These are phyloP conservation scores for Xestia xanthographa DNA, from an alignment of 2,888 invertebrate genomes.

Conservation along the genomic window DNA sequence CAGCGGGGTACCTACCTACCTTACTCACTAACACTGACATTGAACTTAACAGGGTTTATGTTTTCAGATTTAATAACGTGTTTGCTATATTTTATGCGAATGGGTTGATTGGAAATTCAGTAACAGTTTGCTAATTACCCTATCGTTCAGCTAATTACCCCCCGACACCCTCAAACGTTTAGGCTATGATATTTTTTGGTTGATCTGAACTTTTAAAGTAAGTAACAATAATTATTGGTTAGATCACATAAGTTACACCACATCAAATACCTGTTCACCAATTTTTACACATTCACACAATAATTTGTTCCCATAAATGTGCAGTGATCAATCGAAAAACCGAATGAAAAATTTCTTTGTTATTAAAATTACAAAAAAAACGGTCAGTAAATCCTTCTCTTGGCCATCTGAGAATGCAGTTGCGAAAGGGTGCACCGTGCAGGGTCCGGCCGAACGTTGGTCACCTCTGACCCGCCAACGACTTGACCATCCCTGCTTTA, in stretches of 20 bases:
- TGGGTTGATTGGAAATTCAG: neutral
- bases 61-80: slow-evolving; percentile 21
- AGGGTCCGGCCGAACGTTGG: slow-evolving; percentile 78
- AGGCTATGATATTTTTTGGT: neutral
- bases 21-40: slow-evolving; percentile 72
- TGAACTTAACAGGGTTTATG: slow-evolving; percentile 75
- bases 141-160: neutral
- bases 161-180: neutral
- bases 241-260: neutral
- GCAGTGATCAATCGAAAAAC: slow-evolving; percentile 46
- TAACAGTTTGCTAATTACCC: neutral
- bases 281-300: slow-evolving; percentile 4
- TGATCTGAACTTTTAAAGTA: neutral
- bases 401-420: slow-evolving; percentile 69
- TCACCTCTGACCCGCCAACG: slow-evolving; percentile 88
- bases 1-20: slow-evolving; percentile 26
- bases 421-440: slow-evolving; percentile 81
- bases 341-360: slow-evolving; percentile 55
- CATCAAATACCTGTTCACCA: neutral
- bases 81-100: neutral
- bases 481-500: slow-evolving; percentile 60
- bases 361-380: slow-evolving; percentile 64
- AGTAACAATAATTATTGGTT: neutral
- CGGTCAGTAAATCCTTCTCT: slow-evolving; percentile 58
- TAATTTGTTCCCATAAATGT: slow-evolving; percentile 14